These are phyloP conservation scores for Sparus aurata DNA, from an alignment of 2,797 vertebrate genomes.

Conservation along the genomic window DNA sequence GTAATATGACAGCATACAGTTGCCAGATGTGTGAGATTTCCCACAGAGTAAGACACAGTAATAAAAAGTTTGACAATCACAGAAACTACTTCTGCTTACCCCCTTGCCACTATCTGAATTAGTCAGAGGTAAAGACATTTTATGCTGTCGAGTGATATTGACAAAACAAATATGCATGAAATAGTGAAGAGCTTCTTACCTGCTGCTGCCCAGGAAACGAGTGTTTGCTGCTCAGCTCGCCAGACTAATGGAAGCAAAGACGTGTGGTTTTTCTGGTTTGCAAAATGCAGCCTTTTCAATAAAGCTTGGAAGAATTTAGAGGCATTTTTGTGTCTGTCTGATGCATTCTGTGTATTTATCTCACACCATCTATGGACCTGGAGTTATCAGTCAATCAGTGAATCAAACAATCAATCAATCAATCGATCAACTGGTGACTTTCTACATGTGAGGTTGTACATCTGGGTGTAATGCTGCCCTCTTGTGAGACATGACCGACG, in stretches of 20 bases:
- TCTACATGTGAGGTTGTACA: neutral
- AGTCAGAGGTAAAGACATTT: neutral
- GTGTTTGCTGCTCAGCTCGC: neutral
- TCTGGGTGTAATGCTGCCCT: too few species aligned
- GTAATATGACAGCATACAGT: too few species aligned
- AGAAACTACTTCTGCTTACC: neutral
- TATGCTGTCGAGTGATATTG: neutral
- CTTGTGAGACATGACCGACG: too few species aligned
- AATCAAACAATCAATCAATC: neutral
- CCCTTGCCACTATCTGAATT: neutral
- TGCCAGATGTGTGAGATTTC: too few species aligned
- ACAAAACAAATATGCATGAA: neutral
- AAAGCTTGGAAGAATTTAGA: neutral
- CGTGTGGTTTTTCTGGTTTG: slow-evolving; percentile 18
- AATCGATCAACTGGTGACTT: neutral
- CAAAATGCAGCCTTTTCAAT: neutral
- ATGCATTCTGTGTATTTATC: neutral
- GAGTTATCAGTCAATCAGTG: neutral
- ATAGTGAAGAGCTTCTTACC: slow-evolving; percentile 4
- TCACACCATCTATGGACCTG: neutral
- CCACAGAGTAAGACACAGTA: neutral
- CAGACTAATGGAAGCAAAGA: neutral
- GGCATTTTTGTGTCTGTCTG: neutral
- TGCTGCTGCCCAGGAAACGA: neutral
- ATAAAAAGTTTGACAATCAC: neutral